Evolutionary conservation across 2,888 invertebrate species (phyloP).

Genomic region (Cancer borealis): DNA sequence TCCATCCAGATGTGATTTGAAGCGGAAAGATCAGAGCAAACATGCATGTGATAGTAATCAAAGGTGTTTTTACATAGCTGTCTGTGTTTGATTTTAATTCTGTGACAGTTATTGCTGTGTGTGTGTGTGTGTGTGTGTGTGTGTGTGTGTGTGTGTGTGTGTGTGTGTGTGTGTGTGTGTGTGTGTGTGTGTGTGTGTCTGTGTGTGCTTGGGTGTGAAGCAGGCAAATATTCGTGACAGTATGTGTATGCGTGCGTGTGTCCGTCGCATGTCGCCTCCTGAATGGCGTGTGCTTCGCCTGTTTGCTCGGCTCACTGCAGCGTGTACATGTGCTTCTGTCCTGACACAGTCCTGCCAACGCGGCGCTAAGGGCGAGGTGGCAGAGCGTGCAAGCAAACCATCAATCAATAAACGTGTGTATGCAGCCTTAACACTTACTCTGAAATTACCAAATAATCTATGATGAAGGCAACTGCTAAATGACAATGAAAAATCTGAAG

Average conservation of each 20-base stretch:
- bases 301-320: constrained; percentile 1
- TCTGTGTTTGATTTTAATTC: neutral
- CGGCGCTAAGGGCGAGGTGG: neutral
- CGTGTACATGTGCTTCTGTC: constrained; percentile 8
- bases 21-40: neutral
- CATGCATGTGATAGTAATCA: neutral
- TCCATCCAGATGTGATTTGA: neutral
- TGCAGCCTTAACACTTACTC: neutral
- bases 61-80: neutral
- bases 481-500: neutral
- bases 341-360: constrained; percentile 1
- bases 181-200: neutral
- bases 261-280: constrained; percentile 1
- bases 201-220: neutral
- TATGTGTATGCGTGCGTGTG: constrained; percentile 4
- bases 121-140: neutral
- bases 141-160: constrained; percentile 37
- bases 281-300: constrained; percentile 15
- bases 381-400: constrained; percentile 24
- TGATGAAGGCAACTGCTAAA: neutral
- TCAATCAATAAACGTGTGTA: constrained; percentile 33
- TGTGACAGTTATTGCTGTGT: neutral
- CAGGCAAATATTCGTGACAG: neutral
- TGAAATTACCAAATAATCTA: neutral
- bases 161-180: neutral